Evolutionary conservation across 30 jellyfish, hydroid and myxozoan species (phyloP).

Genomic region (Chironex yamaguchii): DNA sequence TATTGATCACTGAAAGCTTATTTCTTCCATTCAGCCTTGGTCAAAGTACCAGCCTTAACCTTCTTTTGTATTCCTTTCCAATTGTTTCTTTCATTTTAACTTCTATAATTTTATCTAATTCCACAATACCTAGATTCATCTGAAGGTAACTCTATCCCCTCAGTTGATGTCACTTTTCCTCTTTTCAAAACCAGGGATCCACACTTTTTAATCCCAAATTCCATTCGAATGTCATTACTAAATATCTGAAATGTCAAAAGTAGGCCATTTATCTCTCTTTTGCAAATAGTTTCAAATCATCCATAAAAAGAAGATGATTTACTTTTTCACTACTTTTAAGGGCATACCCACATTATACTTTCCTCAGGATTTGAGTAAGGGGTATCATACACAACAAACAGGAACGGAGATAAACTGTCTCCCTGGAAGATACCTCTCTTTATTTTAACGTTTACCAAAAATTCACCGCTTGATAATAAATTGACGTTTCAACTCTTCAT

Average conservation of each 20-base stretch:
- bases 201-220: background rate
- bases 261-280: slow-evolving; percentile 31
- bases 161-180: slow-evolving; percentile 26
- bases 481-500: slow-evolving; percentile 1
- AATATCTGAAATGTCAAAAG: background rate
- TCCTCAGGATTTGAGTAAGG: slow-evolving; percentile 32
- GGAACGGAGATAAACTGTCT: slow-evolving; percentile 9
- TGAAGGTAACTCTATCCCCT: background rate
- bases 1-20: background rate
- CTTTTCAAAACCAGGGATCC: slow-evolving; percentile 15
- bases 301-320: slow-evolving; percentile 16
- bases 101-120: background rate
- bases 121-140: background rate
- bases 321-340: slow-evolving; percentile 1
- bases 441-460: slow-evolving; percentile 14
- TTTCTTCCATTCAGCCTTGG: slow-evolving; percentile 13
- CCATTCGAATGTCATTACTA: slow-evolving; percentile 35
- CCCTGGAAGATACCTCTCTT: slow-evolving; percentile 20
- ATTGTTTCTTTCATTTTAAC: background rate
- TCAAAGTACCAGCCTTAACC: slow-evolving; percentile 20
- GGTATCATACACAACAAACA: slow-evolving; percentile 17
- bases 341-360: slow-evolving; percentile 15
- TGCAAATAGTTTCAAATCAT: slow-evolving; percentile 6
- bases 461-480: slow-evolving; percentile 10
- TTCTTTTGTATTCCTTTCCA: background rate